Conservation (phyloP, 1,140 invertebrate species). For the Potamilus streckersoni region DNA sequence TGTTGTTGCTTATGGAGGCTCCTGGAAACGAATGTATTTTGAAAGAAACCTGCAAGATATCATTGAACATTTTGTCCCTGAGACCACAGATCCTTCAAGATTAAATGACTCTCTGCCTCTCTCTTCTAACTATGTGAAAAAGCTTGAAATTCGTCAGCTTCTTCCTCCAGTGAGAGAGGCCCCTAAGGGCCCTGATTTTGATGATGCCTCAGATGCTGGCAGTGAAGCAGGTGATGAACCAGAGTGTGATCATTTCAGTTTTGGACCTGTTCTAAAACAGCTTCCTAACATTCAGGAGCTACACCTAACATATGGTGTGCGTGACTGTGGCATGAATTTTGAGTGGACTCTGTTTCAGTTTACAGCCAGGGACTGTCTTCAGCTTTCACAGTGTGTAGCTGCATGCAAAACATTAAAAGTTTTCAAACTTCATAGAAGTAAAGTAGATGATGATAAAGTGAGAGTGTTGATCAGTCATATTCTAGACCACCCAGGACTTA, state of each 20-base stretch:
- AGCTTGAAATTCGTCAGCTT: conserved; percentile 64
- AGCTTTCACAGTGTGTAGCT: conserved; percentile 64
- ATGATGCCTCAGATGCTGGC: conserved; percentile 61
- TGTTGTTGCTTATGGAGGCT: conserved; percentile 57
- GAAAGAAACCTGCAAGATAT: conserved; percentile 67
- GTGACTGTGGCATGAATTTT: conserved; percentile 70
- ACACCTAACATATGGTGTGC: conserved; percentile 64
- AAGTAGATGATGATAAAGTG: conserved; percentile 65
- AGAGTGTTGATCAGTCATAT: conserved; percentile 66
- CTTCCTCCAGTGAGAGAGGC: conserved; percentile 66
- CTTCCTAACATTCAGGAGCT: conserved; percentile 64
- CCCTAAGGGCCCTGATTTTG: conserved; percentile 63
- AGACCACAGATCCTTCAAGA: conserved; percentile 60
- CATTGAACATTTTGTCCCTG: conserved; percentile 68
- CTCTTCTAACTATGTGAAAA: conserved; percentile 63
- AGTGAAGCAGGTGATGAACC: conserved; percentile 65
- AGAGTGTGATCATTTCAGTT: conserved; percentile 68
- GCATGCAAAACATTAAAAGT: conserved; percentile 59
- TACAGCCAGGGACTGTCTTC: conserved; percentile 66
- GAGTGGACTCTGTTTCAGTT: conserved; percentile 69
- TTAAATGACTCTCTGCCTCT: conserved; percentile 60
- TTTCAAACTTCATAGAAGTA: conserved; percentile 60
- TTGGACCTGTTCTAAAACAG: conserved; percentile 58
- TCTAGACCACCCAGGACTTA: conserved; percentile 62
- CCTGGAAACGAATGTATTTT: conserved; percentile 69